Percentiles rank a stretch among this genome's conserved stretches.
These are phyloP conservation scores for Ochotona princeps DNA, from an alignment of 2,113 vertebrate genomes.

Conservation along the genomic window DNA sequence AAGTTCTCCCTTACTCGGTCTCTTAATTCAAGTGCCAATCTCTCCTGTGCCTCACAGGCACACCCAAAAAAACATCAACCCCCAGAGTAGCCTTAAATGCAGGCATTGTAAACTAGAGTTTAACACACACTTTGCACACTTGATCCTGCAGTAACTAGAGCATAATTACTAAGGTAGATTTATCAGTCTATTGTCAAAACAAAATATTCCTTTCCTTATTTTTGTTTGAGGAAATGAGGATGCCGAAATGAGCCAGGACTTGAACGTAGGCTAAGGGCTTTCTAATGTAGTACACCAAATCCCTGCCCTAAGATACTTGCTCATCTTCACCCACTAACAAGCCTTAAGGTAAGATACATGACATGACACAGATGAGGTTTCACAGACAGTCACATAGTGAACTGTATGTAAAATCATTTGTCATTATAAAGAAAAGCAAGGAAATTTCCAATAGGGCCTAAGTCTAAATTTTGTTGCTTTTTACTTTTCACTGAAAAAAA, in stretches of 20 bases:
- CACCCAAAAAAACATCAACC: neutral
- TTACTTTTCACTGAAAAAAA: slow-evolving; percentile 41
- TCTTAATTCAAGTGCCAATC: neutral
- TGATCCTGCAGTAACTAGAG: neutral
- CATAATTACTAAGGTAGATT: neutral
- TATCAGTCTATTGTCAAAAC: neutral
- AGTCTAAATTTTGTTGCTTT: slow-evolving; percentile 41
- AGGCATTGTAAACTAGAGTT: too few species aligned
- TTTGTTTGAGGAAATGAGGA: too few species aligned
- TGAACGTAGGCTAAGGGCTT: too few species aligned
- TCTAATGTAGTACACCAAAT: too few species aligned
- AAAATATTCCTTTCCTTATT: too few species aligned
- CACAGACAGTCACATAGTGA: neutral
- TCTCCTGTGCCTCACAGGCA: neutral
- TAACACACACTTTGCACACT: neutral
- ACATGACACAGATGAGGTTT: neutral
- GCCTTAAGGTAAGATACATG: neutral
- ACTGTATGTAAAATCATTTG: neutral
- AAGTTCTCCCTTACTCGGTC: neutral
- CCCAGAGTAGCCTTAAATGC: neutral
- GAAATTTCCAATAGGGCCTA: neutral
- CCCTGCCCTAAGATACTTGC: too few species aligned
- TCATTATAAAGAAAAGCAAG: slow-evolving; percentile 31
- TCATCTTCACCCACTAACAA: neutral
- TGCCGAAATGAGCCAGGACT: too few species aligned